These are phyloP conservation scores for Galerucella calmariensis DNA, from an alignment of 2,888 invertebrate species.

Conservation along the genomic window DNA sequence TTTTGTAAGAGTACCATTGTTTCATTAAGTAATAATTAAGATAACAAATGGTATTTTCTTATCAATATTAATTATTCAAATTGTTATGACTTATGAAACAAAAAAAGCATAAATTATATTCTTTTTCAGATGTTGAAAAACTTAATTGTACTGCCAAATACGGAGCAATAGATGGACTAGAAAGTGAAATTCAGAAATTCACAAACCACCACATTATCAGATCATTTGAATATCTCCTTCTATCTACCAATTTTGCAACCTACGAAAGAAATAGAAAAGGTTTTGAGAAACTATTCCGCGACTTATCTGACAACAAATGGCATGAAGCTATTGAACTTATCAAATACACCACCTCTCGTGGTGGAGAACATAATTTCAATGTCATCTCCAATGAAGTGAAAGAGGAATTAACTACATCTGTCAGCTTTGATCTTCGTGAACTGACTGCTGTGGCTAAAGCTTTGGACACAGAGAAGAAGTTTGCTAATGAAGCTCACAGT, in stretches of 20 bases:
- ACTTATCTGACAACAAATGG: slow-evolving; percentile 81
- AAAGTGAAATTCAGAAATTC: slow-evolving; percentile 67
- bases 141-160: slow-evolving; percentile 75
- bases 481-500: slow-evolving; percentile 74
- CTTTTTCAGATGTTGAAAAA: slow-evolving; percentile 43
- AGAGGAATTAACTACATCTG: slow-evolving; percentile 58
- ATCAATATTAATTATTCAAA: not conserved
- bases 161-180: slow-evolving; percentile 69
- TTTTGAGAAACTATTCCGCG: slow-evolving; percentile 79
- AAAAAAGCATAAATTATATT: not conserved
- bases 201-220: slow-evolving; percentile 75
- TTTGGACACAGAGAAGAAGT: slow-evolving; percentile 78
- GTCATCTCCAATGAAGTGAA: slow-evolving; percentile 56
- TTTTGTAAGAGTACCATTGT: not conserved
- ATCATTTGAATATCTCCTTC: slow-evolving; percentile 81
- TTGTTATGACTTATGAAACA: no score
- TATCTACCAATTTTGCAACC: slow-evolving; percentile 81
- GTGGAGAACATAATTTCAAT: slow-evolving; percentile 71
- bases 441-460: slow-evolving; percentile 78
- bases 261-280: slow-evolving; percentile 81
- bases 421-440: slow-evolving; percentile 72
- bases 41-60: not conserved
- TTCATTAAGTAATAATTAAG: not conserved
- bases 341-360: slow-evolving; percentile 81
- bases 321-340: slow-evolving; percentile 79